A percentile compares a stretch with the other conserved stretches of the same genome.
phyloP scores from a whole-genome alignment of 1,140 invertebrate genomes.

The Drosophila navojoa region DNA sequence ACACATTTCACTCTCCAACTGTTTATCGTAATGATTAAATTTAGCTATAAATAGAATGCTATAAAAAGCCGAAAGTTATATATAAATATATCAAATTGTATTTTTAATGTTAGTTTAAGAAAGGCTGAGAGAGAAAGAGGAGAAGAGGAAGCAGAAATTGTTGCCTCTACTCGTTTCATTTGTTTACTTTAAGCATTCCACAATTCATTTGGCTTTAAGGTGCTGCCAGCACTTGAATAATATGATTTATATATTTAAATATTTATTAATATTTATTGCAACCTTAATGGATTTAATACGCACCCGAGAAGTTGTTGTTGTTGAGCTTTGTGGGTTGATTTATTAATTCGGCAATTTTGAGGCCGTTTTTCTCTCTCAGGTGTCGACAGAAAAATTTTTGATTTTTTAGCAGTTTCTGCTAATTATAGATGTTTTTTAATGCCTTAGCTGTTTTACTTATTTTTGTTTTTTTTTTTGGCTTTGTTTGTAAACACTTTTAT shows the following conservation, averaged over 20 bases:
- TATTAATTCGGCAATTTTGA: constrained; percentile 76
- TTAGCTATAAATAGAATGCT: constrained; percentile 9
- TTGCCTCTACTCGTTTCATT: constrained; percentile 12
- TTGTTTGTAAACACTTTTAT: constrained; percentile 38
- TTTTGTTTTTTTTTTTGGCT: constrained; percentile 3
- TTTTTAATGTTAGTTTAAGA: constrained; percentile 40
- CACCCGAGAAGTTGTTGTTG: constrained; percentile 80
- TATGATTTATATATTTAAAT: neutral
- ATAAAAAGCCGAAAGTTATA: constrained; percentile 21
- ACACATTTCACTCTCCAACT: too few species aligned
- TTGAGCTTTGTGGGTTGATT: constrained; percentile 78
- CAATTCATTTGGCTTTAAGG: constrained; percentile 8
- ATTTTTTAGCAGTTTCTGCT: constrained; percentile 16
- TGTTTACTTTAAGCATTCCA: constrained; percentile 39
- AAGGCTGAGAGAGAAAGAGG: neutral
- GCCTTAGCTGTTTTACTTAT: constrained; percentile 4
- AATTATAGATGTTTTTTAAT: constrained; percentile 7
- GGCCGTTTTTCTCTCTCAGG: constrained; percentile 46
- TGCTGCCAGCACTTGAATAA: neutral
- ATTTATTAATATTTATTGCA: neutral
- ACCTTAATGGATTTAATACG: constrained; percentile 37
- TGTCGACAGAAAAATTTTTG: constrained; percentile 12
- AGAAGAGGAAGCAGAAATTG: neutral
- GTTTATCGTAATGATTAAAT: constrained; percentile 13
- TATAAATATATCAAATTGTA: constrained; percentile 44